Conservation (phyloP, 2,113 vertebrate species). For the Antechinus flavipes region DNA sequence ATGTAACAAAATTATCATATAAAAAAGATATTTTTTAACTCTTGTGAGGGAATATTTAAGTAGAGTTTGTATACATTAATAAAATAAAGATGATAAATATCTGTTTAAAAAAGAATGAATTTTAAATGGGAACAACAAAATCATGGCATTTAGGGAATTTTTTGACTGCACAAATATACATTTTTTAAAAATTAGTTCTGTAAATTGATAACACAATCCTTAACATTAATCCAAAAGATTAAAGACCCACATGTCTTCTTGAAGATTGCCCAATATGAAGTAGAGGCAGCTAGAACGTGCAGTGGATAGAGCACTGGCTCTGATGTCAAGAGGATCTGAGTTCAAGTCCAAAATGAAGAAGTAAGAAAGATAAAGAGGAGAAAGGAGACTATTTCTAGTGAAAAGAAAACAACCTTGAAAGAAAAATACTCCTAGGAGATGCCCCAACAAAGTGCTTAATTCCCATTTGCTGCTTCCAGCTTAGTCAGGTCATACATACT, state of each 20-base stretch:
- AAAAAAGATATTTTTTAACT: too few relatives aligned
- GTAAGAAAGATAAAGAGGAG: not conserved
- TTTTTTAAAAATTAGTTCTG: not conserved
- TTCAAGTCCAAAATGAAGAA: too few relatives aligned
- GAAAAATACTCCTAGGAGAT: not conserved
- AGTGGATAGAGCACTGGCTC: too few relatives aligned
- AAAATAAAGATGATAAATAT: too few relatives aligned
- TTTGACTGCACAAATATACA: not conserved
- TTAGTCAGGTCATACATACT: not conserved
- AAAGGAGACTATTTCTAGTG: not conserved
- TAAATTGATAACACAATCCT: not conserved
- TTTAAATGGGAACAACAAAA: not conserved
- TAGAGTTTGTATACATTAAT: too few relatives aligned
- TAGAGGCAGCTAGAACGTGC: not conserved
- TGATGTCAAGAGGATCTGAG: too few relatives aligned
- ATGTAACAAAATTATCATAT: too few relatives aligned
- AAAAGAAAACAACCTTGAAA: not conserved
- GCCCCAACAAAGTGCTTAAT: not conserved
- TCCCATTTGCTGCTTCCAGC: not conserved
- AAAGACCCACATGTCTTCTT: not conserved
- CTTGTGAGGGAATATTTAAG: too few relatives aligned
- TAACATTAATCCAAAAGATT: not conserved
- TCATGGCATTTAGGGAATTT: not conserved
- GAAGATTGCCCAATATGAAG: not conserved
- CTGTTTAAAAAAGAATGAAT: not conserved